Evolutionary conservation across 2,797 vertebrate genomes (phyloP), one percentile per base, ranked within the genome.

Genomic region (Lutjanus campechanus): DNA sequence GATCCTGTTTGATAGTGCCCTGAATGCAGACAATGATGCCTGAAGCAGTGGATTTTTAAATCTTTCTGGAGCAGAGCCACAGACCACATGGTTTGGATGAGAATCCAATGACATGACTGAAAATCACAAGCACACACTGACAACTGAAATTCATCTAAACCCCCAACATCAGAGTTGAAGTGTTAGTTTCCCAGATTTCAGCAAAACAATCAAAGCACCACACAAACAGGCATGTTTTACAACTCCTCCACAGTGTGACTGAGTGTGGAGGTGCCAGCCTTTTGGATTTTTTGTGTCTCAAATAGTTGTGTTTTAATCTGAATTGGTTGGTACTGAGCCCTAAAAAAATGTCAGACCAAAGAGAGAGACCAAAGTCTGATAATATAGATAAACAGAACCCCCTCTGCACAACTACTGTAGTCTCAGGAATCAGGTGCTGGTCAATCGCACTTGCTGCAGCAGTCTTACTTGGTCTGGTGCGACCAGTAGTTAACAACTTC

Each of bases 1-100:
- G 29, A 19, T 16, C 7, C 5, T 36, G 29, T 36, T 36, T 36
- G 29, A 36, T 5, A 12, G 1, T 6, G 0, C 17, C 17, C 17
- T 77, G 36, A 50, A 58, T 36, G 46, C 0, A 50, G 49, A 43
- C 58, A 8, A 53, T 47, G 56, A 29, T 22, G n/a, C n/a, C 1
- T 49, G 46, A 8, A 3, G 44, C 11, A 3, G 0, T 12, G 54
- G 54, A 44, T 11, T 67, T 67, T 77, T 70, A 71, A 59, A 58
- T 73, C 60, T 36, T 40, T 41, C 2, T 63, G 43, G n/a, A 53
- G 69, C 66, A 62, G 70, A 71, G 59, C 60, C 20, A n/a, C 47
- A 50, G 50, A 67, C 68, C 50, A 67, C 41, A 5, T n/a, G n/a
- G 62, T 76, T 56, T 41, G 54, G 47, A 20, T 47, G 58, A 66